Evolutionary conservation across 1,140 invertebrate species (phyloP).

Genomic region (Metopolophium dirhodum): DNA sequence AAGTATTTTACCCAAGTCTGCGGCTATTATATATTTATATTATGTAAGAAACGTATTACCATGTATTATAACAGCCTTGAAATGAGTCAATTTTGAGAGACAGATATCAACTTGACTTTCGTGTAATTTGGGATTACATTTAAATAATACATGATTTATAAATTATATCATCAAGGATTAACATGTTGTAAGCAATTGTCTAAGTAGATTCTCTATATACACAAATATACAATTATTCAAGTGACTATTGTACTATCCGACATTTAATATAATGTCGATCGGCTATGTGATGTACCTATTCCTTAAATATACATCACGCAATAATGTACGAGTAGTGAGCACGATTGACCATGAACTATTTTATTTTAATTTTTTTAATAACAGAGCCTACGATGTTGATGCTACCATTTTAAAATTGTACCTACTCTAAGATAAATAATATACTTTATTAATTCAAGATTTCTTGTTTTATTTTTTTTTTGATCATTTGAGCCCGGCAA

Average conservation of each 20-base stretch:
- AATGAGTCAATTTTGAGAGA: not conserved
- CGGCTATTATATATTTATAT: no score
- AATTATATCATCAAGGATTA: slow-evolving; percentile 27
- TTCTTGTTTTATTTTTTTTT: no score
- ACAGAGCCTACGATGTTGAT: not conserved
- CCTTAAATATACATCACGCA: not conserved
- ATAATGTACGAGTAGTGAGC: not conserved
- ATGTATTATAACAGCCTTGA: not conserved
- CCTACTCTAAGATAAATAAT: not conserved
- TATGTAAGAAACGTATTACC: no score
- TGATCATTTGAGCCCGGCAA: no score
- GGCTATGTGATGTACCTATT: not conserved
- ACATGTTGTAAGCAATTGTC: not conserved
- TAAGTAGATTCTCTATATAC: not conserved
- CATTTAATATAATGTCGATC: slow-evolving; percentile 17
- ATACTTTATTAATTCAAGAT: not conserved
- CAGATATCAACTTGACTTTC: not conserved
- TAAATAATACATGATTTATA: not conserved
- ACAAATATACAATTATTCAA: not conserved
- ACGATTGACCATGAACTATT: slow-evolving; percentile 25
- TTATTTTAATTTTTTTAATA: not conserved
- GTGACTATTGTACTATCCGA: not conserved
- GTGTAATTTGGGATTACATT: not conserved
- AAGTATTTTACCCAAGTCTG: no score
- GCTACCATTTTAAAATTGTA: not conserved